phyloP scores from a whole-genome alignment of 2,797 vertebrate genomes.

The Fistularia tabacaria region DNA sequence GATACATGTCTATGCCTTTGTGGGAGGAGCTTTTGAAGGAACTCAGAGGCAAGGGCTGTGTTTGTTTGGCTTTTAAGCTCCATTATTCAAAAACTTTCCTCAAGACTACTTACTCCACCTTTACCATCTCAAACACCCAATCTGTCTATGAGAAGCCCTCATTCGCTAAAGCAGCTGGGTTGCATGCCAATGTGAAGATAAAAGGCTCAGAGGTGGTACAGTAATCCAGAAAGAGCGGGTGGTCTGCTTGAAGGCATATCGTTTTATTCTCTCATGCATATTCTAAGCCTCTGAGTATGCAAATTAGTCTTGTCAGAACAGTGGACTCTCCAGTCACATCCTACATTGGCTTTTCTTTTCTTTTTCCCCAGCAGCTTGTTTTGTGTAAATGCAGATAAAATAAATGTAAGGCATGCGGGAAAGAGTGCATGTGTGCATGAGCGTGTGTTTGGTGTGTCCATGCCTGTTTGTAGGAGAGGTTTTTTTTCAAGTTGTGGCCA shows the following conservation, averaged over 20 bases:
- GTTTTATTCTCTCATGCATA: slow-evolving; percentile 79
- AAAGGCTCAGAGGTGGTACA: slow-evolving; percentile 71
- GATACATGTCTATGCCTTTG: background rate
- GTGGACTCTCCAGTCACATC: slow-evolving; percentile 66
- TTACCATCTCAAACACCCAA: slow-evolving; percentile 57
- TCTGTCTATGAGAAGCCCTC: slow-evolving; percentile 55
- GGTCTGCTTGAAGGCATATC: slow-evolving; percentile 74
- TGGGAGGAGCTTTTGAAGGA: background rate
- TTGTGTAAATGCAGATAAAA: slow-evolving; percentile 42
- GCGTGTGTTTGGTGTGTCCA: slow-evolving; percentile 16
- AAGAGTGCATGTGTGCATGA: slow-evolving; percentile 13
- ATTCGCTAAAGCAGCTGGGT: slow-evolving; percentile 68
- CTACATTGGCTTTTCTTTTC: slow-evolving; percentile 48
- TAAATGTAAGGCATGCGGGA: slow-evolving; percentile 3
- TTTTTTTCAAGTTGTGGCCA: slow-evolving; percentile 63
- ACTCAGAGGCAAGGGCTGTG: background rate
- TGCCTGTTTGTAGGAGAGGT: slow-evolving; percentile 14
- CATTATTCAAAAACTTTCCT: background rate
- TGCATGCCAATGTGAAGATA: slow-evolving; percentile 66
- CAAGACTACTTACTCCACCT: slow-evolving; percentile 6
- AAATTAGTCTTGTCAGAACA: slow-evolving; percentile 75
- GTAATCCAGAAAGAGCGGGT: slow-evolving; percentile 76
- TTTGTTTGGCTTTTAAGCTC: slow-evolving; percentile 1
- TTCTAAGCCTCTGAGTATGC: slow-evolving; percentile 75
- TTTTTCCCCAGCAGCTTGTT: slow-evolving; percentile 54